These are phyloP conservation scores for Epinephelus lanceolatus DNA, from an alignment of 2,113 vertebrate species.

Conservation along the genomic window DNA sequence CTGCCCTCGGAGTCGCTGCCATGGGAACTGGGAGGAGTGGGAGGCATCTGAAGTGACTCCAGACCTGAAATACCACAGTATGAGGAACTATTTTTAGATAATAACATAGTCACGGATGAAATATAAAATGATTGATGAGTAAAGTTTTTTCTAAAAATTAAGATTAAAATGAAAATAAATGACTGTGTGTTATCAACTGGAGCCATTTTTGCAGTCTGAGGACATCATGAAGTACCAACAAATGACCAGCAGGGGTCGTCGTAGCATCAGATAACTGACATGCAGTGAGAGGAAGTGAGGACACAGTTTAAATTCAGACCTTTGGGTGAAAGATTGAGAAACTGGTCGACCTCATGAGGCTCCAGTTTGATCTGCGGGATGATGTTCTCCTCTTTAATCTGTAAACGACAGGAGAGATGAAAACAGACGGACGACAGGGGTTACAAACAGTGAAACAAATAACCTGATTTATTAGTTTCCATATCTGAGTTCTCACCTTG, in stretches of 20 bases:
- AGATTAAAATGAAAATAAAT: not conserved
- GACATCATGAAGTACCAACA: not conserved
- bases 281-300: not conserved
- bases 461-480: fast-evolving
- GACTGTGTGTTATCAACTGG: not conserved
- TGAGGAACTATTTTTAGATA: not conserved
- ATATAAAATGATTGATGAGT: not conserved
- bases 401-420: not conserved
- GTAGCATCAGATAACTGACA: slow-evolving; percentile 3
- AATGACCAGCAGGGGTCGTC: slow-evolving; percentile 63
- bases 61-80: slow-evolving; percentile 64
- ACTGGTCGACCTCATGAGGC: slow-evolving; percentile 98
- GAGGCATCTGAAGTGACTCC: slow-evolving; percentile 93
- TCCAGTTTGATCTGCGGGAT: slow-evolving; percentile 96
- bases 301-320: slow-evolving; percentile 67
- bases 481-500: slow-evolving; percentile 55
- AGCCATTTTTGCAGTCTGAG: not conserved
- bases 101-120: not conserved
- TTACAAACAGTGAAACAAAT: not conserved
- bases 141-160: not conserved
- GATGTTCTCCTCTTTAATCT: slow-evolving; percentile 90
- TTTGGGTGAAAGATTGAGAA: slow-evolving; percentile 95
- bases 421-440: too few relatives aligned
- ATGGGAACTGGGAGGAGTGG: slow-evolving; percentile 97
- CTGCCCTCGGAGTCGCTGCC: slow-evolving; percentile 97